A percentile compares a stretch with the other conserved stretches of the same genome.
phyloP scores from a whole-genome alignment of 2,888 invertebrate genomes.

The Mimas tiliae region DNA sequence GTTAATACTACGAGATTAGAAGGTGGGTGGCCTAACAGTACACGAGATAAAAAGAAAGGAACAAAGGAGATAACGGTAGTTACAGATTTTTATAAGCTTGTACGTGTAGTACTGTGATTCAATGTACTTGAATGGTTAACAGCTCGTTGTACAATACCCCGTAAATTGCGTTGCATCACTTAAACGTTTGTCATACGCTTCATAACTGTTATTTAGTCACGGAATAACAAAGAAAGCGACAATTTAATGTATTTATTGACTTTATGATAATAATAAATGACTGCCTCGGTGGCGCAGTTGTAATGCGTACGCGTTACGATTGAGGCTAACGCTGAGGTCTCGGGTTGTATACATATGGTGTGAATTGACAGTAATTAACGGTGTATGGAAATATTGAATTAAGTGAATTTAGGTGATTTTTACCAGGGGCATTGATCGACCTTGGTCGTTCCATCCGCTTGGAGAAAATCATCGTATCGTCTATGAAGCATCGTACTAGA shows the following conservation, averaged over 20 bases:
- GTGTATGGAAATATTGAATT: too few relatives aligned
- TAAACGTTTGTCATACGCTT: neutral
- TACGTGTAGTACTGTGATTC: neutral
- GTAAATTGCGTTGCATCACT: constrained; percentile 8
- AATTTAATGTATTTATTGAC: neutral
- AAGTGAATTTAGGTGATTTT: too few relatives aligned
- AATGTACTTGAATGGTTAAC: neutral
- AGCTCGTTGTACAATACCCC: neutral
- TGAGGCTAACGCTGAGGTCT: too few relatives aligned
- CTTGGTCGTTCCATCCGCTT: too few relatives aligned
- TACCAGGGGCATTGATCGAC: too few relatives aligned
- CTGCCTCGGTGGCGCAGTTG: too few relatives aligned
- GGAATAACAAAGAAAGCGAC: neutral
- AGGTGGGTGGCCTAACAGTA: constrained; percentile 26
- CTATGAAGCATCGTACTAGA: too few relatives aligned
- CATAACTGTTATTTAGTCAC: neutral
- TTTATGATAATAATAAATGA: too few relatives aligned
- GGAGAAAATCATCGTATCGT: too few relatives aligned
- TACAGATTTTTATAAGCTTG: constrained; percentile 2
- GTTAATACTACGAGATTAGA: constrained; percentile 20
- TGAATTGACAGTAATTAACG: too few relatives aligned
- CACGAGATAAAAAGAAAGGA: constrained; percentile 24
- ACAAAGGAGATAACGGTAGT: neutral
- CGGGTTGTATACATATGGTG: too few relatives aligned
- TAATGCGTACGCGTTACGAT: too few relatives aligned